Base-by-base conservation (phyloP, 2,888 invertebrate genomes). In the Callimorpha dominula region DNA sequence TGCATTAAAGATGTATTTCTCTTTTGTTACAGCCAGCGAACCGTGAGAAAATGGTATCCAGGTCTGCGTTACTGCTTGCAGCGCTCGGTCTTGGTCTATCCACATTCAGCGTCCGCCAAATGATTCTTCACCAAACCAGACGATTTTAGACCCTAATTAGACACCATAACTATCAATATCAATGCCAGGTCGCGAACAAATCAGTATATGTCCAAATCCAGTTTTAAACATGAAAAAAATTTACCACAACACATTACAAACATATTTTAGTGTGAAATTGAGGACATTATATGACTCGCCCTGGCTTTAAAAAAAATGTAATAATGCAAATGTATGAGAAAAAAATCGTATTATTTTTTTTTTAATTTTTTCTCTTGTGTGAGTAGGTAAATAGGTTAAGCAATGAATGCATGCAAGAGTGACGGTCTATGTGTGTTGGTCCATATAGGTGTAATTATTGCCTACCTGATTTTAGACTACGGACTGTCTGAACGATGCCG, bases 31-130 rank as follows among this genome's bases (percentile, higher is more conserved):
- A 96, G 96, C 95, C 95, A 68, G 95, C 94, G 91, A 90, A 87
- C 86, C 91, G 96, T 86, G 96, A 96, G 89, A 96, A 96, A 83
- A 93, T 94, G 92, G 94, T 96, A 91, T 95, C 96, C 71, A 92
- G 96, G 80, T 96, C 97, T 1, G 97, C 97, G 31, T 86, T 96
- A 65, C 90, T 96, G 72, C 90, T 97, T 75, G 97, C 97, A 9
- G 94, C 96, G 11, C 88, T 96, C 72, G 97, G 97, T 67, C 94
- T 97, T 42, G 96, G 96, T 40, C 89, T 97, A 1, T 97, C 97
- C 76, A 96, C 96, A 64, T 97, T 96, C 91, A 96, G 97, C 91
- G 94, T 97, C 70, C 96, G 96, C 85, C 97, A 97, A 85, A 96
- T 97, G 96, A 91, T 96, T 83, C 89, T 96, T 77, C 93, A 89